Percentiles rank a stretch among this genome's conserved stretches.
phyloP scores from a whole-genome alignment of 1,140 invertebrate species.

The Trinorchestia longiramus region DNA sequence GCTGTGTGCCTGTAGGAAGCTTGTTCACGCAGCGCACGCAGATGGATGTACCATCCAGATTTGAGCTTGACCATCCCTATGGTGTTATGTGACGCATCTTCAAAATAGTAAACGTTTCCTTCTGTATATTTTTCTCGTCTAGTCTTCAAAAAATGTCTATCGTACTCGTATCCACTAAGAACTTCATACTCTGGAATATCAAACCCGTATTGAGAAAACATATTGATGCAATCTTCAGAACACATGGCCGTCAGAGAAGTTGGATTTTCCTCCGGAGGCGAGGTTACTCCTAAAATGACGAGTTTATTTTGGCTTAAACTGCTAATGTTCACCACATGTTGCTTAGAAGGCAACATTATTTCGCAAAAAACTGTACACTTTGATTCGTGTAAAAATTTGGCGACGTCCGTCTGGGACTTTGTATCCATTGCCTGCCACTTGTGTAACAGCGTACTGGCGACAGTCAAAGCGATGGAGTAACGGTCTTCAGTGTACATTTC shows the following conservation, averaged over 20 bases:
- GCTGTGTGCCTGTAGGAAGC: constrained; percentile 18
- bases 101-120: constrained; percentile 29
- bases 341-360: constrained; percentile 14
- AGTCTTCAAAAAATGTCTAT: background rate
- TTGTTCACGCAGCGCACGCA: constrained; percentile 9
- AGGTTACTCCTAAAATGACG: background rate
- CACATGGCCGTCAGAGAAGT: background rate
- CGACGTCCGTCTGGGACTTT: background rate
- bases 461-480: background rate
- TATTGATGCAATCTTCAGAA: background rate
- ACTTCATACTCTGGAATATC: constrained; percentile 4
- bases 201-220: background rate
- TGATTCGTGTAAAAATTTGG: background rate
- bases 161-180: background rate
- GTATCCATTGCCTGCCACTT: background rate
- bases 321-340: constrained; percentile 19
- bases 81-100: background rate
- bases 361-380: constrained; percentile 3
- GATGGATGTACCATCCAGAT: constrained; percentile 1
- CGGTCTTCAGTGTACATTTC: constrained; percentile 28
- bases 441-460: background rate
- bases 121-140: background rate
- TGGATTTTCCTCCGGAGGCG: background rate
- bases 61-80: constrained; percentile 35
- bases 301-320: constrained; percentile 1